A percentile compares a stretch with the other conserved stretches of the same genome.
Conservation (phyloP, 2,797 vertebrate species). For the Emys orbicularis region DNA sequence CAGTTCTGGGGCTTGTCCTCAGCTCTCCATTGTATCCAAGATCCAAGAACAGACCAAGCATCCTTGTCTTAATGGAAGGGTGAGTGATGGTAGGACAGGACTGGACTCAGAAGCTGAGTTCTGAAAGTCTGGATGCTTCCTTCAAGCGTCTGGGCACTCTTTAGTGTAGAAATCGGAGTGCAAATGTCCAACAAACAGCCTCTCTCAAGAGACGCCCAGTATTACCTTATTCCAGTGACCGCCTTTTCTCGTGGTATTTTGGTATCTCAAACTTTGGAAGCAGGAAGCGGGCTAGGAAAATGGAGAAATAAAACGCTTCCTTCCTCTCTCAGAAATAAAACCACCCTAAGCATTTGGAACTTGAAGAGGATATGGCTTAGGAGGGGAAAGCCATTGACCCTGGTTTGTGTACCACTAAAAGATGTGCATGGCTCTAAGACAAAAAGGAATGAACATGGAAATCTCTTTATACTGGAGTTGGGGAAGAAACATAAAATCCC, state of each 20-base stretch:
- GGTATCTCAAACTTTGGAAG: background rate
- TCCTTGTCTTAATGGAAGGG: too few relatives aligned
- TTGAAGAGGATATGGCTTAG: slow-evolving; percentile 35
- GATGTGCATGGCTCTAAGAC: slow-evolving; percentile 19
- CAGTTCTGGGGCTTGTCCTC: too few relatives aligned
- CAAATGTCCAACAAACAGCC: too few relatives aligned
- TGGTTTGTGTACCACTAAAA: slow-evolving; percentile 14
- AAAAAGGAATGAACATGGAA: slow-evolving; percentile 63
- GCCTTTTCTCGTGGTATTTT: background rate
- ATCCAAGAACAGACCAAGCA: too few relatives aligned
- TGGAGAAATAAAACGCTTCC: background rate
- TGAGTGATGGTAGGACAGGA: too few relatives aligned
- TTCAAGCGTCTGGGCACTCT: too few relatives aligned
- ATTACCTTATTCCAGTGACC: background rate
- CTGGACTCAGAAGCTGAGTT: too few relatives aligned
- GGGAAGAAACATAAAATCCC: slow-evolving; percentile 62
- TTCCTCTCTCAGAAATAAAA: background rate
- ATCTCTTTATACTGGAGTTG: slow-evolving; percentile 53
- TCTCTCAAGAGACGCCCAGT: background rate
- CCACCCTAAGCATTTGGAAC: background rate
- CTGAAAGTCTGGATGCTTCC: too few relatives aligned
- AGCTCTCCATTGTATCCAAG: too few relatives aligned
- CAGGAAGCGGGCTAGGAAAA: background rate
- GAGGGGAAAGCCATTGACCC: slow-evolving; percentile 60
- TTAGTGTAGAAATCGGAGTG: too few relatives aligned